These are phyloP conservation scores for Microctenopoma steveboyesi DNA, from an alignment of 2,797 vertebrate species.

Conservation along the genomic window DNA sequence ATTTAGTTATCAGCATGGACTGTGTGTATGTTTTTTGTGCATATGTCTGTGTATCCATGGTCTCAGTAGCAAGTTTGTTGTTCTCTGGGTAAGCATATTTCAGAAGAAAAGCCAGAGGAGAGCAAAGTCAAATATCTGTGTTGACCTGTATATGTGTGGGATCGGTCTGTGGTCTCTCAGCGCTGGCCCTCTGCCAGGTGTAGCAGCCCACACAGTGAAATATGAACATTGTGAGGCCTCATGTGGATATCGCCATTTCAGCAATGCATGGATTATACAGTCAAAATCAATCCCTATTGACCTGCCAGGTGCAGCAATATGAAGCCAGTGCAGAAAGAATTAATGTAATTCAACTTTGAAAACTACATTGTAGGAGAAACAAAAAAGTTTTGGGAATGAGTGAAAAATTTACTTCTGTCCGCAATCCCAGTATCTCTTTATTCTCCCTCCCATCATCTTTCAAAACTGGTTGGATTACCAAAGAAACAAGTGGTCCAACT, in stretches of 20 bases:
- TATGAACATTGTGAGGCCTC: conserved; percentile 52
- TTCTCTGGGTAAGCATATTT: conserved; percentile 30
- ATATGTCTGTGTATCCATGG: conserved; percentile 10
- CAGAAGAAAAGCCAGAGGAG: conserved; percentile 45
- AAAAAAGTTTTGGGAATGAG: conserved; percentile 16
- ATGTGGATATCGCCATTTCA: conserved; percentile 62
- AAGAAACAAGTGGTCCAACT: not conserved
- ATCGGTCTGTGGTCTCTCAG: conserved; percentile 53
- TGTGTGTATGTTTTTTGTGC: conserved; percentile 9
- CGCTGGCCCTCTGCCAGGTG: conserved; percentile 54
- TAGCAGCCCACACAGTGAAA: conserved; percentile 65
- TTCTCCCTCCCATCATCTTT: not conserved
- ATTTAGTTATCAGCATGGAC: conserved; percentile 1
- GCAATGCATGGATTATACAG: conserved; percentile 60
- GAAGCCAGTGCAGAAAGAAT: conserved; percentile 28
- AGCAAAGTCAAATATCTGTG: conserved; percentile 60
- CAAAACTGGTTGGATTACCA: not conserved
- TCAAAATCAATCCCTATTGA: conserved; percentile 59
- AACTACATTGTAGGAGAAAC: conserved; percentile 21
- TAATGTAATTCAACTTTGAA: conserved; percentile 38
- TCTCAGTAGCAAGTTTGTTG: conserved; percentile 32
- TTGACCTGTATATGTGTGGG: conserved; percentile 58
- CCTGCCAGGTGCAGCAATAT: conserved; percentile 47
- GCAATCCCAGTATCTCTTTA: not conserved
- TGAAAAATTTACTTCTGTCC: not conserved